Evolutionary conservation across 2,797 vertebrate species (phyloP).

Genomic region (Leptoclinus maculatus): DNA sequence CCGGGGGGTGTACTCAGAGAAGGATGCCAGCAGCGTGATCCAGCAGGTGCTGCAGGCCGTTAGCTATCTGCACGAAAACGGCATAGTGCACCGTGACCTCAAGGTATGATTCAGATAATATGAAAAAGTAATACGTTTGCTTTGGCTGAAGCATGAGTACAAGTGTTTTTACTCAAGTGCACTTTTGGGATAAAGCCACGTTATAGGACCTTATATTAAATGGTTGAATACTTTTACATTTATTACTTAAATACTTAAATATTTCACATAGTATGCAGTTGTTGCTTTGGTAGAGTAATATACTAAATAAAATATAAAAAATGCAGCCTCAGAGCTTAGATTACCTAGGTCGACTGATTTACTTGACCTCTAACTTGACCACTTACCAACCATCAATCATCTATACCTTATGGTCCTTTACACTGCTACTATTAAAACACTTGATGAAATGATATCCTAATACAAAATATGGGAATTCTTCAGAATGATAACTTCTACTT

Average conservation of each 20-base stretch:
- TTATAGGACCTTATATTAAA: not conserved
- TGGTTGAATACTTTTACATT: not conserved
- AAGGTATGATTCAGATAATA: conserved; percentile 83
- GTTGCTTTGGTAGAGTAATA: not conserved
- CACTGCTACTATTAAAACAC: not conserved
- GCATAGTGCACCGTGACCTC: conserved; percentile 94
- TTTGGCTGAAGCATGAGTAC: not conserved
- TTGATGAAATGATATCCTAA: not conserved
- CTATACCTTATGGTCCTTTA: not conserved
- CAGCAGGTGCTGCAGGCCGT: conserved; percentile 95
- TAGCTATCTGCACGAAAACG: conserved; percentile 91
- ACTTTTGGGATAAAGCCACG: not conserved
- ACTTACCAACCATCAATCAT: not conserved
- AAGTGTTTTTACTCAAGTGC: not conserved
- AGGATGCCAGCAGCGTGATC: conserved; percentile 95
- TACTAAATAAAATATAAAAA: not conserved
- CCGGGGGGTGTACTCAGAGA: conserved; percentile 95
- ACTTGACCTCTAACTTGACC: not conserved
- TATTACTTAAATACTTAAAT: not conserved
- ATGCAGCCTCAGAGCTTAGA: not conserved
- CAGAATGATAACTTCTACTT: not conserved
- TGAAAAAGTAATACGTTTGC: not conserved
- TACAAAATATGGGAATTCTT: not conserved
- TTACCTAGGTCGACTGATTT: not conserved
- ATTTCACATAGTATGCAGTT: not conserved